Evolutionary conservation across 2,113 vertebrate species (phyloP).

Genomic region (Peromyscus californicus): DNA sequence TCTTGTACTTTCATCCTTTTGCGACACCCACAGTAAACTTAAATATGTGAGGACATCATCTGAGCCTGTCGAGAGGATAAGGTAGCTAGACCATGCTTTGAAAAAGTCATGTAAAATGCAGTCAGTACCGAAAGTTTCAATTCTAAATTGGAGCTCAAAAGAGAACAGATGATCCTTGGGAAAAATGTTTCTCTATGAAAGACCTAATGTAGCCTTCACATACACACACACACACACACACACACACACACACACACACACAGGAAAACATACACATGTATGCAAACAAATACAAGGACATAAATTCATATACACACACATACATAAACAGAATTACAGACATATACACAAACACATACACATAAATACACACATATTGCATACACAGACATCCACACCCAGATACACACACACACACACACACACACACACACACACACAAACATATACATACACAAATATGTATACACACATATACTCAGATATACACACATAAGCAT

Average conservation of each 20-base stretch:
- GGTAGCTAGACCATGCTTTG: neutral
- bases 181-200: neutral
- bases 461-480: neutral
- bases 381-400: no score
- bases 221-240: neutral
- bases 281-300: no score
- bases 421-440: no score
- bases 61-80: neutral
- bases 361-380: no score
- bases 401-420: neutral
- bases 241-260: neutral
- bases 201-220: neutral
- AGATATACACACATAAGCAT: neutral
- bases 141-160: slow-evolving; percentile 21
- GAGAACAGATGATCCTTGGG: neutral
- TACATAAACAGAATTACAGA: neutral
- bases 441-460: neutral
- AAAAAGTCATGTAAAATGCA: neutral
- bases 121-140: neutral
- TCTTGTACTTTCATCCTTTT: slow-evolving; percentile 78
- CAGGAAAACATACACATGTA: neutral
- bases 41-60: slow-evolving; percentile 65
- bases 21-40: slow-evolving; percentile 76
- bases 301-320: neutral
- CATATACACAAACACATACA: neutral